A percentile compares a stretch with the other conserved stretches of the same genome.
Conservation (phyloP, 2,113 vertebrate species). For the Zosterops lateralis region DNA sequence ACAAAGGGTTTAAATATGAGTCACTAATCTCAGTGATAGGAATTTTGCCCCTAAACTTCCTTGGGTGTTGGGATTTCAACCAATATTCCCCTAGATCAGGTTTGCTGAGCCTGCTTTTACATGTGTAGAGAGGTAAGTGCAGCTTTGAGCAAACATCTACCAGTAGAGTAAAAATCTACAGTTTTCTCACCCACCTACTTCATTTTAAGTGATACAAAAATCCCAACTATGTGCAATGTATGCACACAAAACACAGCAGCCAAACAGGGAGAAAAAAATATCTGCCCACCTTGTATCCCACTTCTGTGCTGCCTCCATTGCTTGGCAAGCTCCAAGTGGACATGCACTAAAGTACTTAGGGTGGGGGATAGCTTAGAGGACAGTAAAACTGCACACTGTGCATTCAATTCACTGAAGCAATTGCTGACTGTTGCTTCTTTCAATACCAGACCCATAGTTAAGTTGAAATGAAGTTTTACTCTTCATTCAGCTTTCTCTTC, state of each 20-base stretch:
- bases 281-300: background rate
- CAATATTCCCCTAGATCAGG: background rate
- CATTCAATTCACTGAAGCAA: background rate
- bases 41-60: background rate
- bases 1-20: background rate
- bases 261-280: background rate
- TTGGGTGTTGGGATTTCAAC: background rate
- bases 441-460: background rate
- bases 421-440: background rate
- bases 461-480: background rate
- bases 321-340: background rate
- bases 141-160: background rate
- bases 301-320: background rate
- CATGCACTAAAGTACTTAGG: background rate
- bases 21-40: background rate
- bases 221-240: background rate
- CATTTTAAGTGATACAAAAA: slow-evolving; percentile 7
- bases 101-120: background rate
- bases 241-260: background rate
- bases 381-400: background rate
- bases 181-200: background rate
- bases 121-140: background rate
- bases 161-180: background rate
- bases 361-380: background rate
- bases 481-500: background rate